These are phyloP conservation scores for Hipposideros larvatus DNA, from an alignment of 2,797 vertebrate genomes.

Conservation along the genomic window DNA sequence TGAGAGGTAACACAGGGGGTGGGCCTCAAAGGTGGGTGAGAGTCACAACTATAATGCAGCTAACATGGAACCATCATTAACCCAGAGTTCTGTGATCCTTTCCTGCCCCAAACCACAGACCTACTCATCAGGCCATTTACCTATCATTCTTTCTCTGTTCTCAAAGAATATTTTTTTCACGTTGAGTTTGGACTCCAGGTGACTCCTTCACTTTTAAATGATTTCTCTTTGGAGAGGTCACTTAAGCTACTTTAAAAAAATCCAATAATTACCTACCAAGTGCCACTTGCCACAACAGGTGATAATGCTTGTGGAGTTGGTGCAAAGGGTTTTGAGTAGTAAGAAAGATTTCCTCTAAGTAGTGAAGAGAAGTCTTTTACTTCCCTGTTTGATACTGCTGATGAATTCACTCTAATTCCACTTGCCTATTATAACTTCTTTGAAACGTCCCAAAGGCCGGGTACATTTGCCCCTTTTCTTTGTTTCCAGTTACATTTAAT, in stretches of 20 bases:
- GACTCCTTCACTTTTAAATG: slow-evolving; percentile 44
- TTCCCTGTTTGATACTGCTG: slow-evolving; percentile 34
- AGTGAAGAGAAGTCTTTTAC: background rate
- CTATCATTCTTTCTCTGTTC: background rate
- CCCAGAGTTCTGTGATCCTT: background rate
- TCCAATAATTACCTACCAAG: background rate
- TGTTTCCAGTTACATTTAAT: background rate
- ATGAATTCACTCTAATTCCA: background rate
- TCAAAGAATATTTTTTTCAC: background rate
- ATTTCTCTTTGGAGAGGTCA: slow-evolving; percentile 54
- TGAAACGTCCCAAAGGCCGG: slow-evolving; percentile 31
- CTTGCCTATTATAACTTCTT: background rate
- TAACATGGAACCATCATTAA: background rate
- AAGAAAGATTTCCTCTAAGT: background rate
- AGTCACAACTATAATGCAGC: background rate
- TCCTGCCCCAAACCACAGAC: background rate
- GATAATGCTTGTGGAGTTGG: background rate
- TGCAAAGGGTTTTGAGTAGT: background rate
- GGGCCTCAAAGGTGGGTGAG: background rate
- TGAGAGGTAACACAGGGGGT: background rate
- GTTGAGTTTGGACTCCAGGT: background rate
- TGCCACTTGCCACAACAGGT: background rate
- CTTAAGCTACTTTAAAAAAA: slow-evolving; percentile 45
- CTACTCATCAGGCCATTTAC: background rate
- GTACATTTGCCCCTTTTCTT: background rate